phyloP scores from a whole-genome alignment of 2,888 invertebrate genomes.

The Pogonocherus hispidulus region DNA sequence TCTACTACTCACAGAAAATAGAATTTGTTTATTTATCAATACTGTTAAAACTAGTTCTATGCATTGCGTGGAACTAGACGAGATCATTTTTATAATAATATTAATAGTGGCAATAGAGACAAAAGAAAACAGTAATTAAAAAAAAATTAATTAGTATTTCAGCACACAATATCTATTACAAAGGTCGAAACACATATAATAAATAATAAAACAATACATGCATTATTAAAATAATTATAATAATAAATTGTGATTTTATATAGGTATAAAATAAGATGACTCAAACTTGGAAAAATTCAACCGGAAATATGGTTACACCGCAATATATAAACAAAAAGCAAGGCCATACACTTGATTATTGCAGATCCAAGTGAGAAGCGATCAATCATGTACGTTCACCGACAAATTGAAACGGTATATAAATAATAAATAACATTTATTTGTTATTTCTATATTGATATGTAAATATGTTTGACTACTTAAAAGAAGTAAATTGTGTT shows the following conservation, averaged over 20 bases:
- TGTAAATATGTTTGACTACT: conserved; percentile 5
- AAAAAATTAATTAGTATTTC: background rate
- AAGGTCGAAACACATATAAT: conserved; percentile 1
- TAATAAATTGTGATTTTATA: conserved; percentile 24
- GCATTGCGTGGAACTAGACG: too few species aligned
- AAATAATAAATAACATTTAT: conserved; percentile 16
- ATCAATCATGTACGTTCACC: conserved; percentile 36
- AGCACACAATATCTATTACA: conserved; percentile 3
- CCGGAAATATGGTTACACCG: conserved; percentile 42
- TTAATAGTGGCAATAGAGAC: too few species aligned
- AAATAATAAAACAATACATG: background rate
- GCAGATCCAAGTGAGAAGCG: conserved; percentile 26
- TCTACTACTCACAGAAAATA: too few species aligned
- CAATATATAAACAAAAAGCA: conserved; percentile 40
- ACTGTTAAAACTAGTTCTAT: too few species aligned
- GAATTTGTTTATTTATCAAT: too few species aligned
- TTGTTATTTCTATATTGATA: conserved; percentile 12
- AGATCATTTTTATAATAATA: too few species aligned
- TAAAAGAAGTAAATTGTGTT: background rate
- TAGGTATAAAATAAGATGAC: conserved; percentile 39
- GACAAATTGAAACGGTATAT: conserved; percentile 24
- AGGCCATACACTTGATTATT: conserved; percentile 36
- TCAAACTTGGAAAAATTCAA: conserved; percentile 48
- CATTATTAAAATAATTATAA: conserved; percentile 32
- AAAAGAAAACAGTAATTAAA: conserved; percentile 4